Evolutionary conservation across 2,113 vertebrate genomes (phyloP).

Genomic region (Meles meles): DNA sequence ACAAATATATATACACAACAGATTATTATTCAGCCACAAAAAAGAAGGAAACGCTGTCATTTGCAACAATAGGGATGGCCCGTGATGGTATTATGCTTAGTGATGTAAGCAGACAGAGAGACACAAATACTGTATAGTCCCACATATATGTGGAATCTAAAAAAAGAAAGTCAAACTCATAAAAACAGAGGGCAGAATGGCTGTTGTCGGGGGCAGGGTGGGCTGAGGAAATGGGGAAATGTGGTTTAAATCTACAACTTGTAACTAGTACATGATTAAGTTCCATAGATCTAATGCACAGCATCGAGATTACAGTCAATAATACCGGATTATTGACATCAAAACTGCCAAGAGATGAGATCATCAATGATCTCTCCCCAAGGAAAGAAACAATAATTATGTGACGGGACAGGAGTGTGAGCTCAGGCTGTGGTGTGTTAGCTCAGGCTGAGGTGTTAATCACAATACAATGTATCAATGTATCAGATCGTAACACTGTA

Average conservation of each 20-base stretch:
- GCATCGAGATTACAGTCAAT: neutral
- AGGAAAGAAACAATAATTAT: neutral
- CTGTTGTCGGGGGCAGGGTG: rapidly evolving
- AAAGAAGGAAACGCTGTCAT: neutral
- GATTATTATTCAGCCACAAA: neutral
- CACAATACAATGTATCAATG: neutral
- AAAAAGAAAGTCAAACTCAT: neutral
- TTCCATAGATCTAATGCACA: rapidly evolving
- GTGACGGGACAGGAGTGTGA: rapidly evolving
- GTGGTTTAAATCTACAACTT: neutral
- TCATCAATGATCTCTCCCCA: neutral
- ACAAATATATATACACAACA: neutral
- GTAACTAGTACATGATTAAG: neutral
- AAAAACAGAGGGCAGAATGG: neutral
- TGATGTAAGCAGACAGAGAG: neutral
- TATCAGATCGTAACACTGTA: neutral
- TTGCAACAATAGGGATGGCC: no score
- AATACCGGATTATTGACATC: neutral
- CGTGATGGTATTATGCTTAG: rapidly evolving
- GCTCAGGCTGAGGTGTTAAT: neutral
- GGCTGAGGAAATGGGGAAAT: neutral
- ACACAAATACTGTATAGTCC: neutral
- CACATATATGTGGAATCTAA: neutral
- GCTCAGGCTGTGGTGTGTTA: neutral
- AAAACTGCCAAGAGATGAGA: neutral